phyloP scores from a whole-genome alignment of 2,797 vertebrate genomes.

The Lacerta bilineata region DNA sequence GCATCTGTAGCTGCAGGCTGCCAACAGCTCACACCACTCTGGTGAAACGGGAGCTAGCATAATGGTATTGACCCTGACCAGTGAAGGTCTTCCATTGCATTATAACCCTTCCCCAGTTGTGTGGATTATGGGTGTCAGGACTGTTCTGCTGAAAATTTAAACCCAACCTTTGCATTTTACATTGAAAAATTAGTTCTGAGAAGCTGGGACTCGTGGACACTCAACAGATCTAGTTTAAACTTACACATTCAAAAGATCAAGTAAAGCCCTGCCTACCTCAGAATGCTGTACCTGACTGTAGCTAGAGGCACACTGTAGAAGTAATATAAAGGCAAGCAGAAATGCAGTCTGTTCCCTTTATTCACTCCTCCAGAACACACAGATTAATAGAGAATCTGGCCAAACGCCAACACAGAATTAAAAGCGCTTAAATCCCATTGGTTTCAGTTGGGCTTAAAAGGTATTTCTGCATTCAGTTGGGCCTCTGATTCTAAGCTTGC shows the following conservation, averaged over 20 bases:
- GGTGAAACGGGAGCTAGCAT: too few relatives aligned
- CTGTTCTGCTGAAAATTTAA: background rate
- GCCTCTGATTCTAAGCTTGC: background rate
- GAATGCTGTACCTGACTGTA: background rate
- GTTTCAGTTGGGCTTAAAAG: background rate
- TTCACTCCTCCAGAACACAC: background rate
- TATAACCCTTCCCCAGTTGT: too few relatives aligned
- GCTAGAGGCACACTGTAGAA: background rate
- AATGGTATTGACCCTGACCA: too few relatives aligned
- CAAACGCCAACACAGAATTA: background rate
- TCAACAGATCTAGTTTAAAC: background rate
- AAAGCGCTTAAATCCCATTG: background rate
- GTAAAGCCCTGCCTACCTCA: background rate
- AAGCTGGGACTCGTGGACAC: background rate
- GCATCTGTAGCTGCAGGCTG: too few relatives aligned
- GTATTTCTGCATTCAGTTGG: background rate
- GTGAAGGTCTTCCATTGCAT: too few relatives aligned
- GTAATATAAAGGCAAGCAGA: background rate
- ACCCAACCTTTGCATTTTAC: slow-evolving; percentile 2
- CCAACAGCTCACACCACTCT: too few relatives aligned
- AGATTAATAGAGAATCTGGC: background rate
- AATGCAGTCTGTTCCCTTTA: background rate
- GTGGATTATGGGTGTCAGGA: too few relatives aligned
- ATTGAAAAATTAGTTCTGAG: background rate
- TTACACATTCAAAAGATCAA: background rate